Evolutionary conservation across 2,888 invertebrate genomes (phyloP).

Genomic region (Drosophila sordidula): DNA sequence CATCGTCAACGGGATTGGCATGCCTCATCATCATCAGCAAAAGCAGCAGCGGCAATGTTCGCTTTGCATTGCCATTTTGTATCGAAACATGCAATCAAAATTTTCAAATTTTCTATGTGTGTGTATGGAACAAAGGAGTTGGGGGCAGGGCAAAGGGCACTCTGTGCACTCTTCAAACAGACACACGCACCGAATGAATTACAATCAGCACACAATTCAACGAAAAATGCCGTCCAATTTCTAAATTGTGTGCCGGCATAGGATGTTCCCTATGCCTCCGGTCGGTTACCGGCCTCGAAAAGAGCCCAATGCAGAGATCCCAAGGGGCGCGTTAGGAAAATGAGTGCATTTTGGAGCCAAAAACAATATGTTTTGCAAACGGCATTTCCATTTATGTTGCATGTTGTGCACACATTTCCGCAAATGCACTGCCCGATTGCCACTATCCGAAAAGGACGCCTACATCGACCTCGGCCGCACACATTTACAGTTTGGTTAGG

Average conservation of each 20-base stretch:
- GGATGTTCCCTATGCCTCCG: conserved; percentile 21
- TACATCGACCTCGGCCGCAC: conserved; percentile 42
- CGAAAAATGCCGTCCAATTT: conserved; percentile 81
- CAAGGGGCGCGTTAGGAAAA: conserved; percentile 76
- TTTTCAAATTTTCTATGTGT: conserved; percentile 80
- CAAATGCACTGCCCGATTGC: conserved; percentile 62
- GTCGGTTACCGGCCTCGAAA: conserved; percentile 1
- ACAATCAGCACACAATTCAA: conserved; percentile 82
- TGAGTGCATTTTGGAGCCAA: conserved; percentile 79
- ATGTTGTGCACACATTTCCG: conserved; percentile 81
- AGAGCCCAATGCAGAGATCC: conserved; percentile 20
- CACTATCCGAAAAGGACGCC: conserved; percentile 16
- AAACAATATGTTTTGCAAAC: conserved; percentile 81
- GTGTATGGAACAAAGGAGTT: conserved; percentile 6
- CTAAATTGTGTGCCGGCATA: conserved; percentile 67
- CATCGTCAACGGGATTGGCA: conserved; percentile 74
- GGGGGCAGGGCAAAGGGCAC: conserved; percentile 3
- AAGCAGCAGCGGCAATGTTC: conserved; percentile 23
- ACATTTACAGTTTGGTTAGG: conserved; percentile 60
- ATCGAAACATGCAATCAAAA: conserved; percentile 84
- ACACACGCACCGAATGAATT: conserved; percentile 75
- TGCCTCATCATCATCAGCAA: conserved; percentile 68
- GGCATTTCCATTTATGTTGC: conserved; percentile 79
- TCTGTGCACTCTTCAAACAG: conserved; percentile 64
- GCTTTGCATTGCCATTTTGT: conserved; percentile 79